phyloP scores from a whole-genome alignment of 2,888 invertebrate species.

The Liopterus haemorrhoidalis region DNA sequence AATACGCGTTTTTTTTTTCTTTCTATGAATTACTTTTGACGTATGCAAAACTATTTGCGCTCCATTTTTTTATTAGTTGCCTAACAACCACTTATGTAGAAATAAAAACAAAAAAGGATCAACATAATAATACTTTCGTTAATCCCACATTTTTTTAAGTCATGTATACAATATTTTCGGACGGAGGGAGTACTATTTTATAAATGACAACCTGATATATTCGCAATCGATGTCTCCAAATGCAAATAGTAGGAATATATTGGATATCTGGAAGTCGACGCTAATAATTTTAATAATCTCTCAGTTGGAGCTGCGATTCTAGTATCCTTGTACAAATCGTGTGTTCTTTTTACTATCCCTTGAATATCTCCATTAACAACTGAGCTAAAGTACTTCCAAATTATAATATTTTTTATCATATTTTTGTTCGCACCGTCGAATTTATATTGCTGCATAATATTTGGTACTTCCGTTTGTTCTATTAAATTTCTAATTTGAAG shows the following conservation, averaged over 20 bases:
- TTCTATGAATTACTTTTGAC: too few relatives aligned
- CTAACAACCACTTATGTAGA: too few relatives aligned
- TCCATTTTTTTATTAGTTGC: too few relatives aligned
- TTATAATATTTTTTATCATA: slow-evolving; percentile 46
- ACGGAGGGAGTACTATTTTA: background rate
- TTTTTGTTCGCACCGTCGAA: slow-evolving; percentile 37
- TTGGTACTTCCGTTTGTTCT: slow-evolving; percentile 54
- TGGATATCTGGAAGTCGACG: slow-evolving; percentile 42
- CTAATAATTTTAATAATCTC: slow-evolving; percentile 48
- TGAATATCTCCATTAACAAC: slow-evolving; percentile 42
- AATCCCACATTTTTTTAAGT: slow-evolving; percentile 8
- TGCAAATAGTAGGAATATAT: slow-evolving; percentile 55
- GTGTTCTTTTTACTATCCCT: slow-evolving; percentile 47
- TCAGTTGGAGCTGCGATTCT: slow-evolving; percentile 53
- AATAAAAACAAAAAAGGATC: background rate
- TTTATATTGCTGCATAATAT: slow-evolving; percentile 48
- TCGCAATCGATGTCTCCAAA: slow-evolving; percentile 48
- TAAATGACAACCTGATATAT: slow-evolving; percentile 48
- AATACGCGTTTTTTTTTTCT: too few relatives aligned
- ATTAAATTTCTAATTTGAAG: too few relatives aligned
- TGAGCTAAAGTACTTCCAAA: slow-evolving; percentile 53
- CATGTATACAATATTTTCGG: slow-evolving; percentile 1
- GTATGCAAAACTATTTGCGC: too few relatives aligned
- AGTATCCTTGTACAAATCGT: slow-evolving; percentile 54
- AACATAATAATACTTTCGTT: slow-evolving; percentile 1